Conservation (phyloP, 1,140 invertebrate genomes). For the Lordiphosa mommai region DNA sequence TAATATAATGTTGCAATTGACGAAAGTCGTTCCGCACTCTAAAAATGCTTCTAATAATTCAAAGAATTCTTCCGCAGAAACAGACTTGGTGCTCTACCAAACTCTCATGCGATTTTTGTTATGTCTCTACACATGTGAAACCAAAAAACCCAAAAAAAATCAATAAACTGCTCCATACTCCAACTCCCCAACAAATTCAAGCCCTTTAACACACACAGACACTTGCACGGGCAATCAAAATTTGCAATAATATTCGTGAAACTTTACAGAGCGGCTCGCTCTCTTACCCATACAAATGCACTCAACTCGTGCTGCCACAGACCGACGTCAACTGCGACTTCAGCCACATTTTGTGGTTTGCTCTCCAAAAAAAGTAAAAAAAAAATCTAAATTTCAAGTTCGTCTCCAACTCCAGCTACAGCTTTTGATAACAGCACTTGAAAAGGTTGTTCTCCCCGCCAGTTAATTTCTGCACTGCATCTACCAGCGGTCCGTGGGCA, state of each 20-base stretch:
- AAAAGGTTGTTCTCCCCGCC: too few species aligned
- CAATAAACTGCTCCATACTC: slow-evolving; percentile 44
- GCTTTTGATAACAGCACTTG: slow-evolving; percentile 14
- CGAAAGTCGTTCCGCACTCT: too few species aligned
- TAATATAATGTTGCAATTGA: too few species aligned
- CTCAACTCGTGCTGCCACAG: slow-evolving; percentile 18
- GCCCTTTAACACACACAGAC: neutral
- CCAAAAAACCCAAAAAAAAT: slow-evolving; percentile 46
- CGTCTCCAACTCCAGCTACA: slow-evolving; percentile 41
- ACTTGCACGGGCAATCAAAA: slow-evolving; percentile 11
- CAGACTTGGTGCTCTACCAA: neutral
- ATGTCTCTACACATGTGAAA: neutral
- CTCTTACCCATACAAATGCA: slow-evolving; percentile 29
- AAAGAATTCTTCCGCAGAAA: too few species aligned
- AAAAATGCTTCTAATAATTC: too few species aligned
- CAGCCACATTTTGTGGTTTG: slow-evolving; percentile 31
- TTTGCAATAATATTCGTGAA: slow-evolving; percentile 22
- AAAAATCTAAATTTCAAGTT: slow-evolving; percentile 75
- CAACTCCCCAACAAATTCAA: slow-evolving; percentile 13
- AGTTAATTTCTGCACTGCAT: too few species aligned
- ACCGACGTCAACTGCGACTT: neutral
- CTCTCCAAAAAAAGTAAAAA: slow-evolving; percentile 42
- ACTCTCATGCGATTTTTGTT: slow-evolving; percentile 37
- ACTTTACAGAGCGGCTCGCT: slow-evolving; percentile 1
- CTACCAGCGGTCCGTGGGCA: too few species aligned